These are phyloP conservation scores for Crossocerus cetratus DNA, from an alignment of 2,888 invertebrate genomes.

Conservation along the genomic window DNA sequence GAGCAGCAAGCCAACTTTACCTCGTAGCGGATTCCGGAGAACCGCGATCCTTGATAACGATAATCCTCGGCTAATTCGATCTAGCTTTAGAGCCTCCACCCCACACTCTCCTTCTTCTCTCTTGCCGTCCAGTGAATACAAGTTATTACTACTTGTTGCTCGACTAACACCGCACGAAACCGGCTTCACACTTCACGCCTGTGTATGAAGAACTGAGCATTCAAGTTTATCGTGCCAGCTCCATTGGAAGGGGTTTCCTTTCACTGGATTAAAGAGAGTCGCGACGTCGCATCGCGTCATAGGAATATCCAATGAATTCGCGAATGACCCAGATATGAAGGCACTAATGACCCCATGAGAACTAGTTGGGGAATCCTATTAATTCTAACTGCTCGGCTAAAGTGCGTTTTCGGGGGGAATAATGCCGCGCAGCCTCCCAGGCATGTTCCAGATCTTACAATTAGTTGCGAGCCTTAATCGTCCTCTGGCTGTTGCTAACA, in stretches of 20 bases:
- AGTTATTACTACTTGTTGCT: conserved; percentile 3
- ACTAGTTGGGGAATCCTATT: conserved; percentile 19
- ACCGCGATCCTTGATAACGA: conserved; percentile 4
- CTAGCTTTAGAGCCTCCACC: neutral
- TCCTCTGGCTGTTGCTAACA: neutral
- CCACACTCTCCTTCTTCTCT: neutral
- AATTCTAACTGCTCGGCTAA: conserved; percentile 17
- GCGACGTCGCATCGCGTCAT: neutral
- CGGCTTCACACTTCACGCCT: too few relatives aligned
- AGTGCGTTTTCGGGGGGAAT: conserved; percentile 7
- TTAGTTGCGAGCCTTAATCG: neutral
- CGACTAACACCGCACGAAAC: neutral
- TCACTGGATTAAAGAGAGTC: too few relatives aligned
- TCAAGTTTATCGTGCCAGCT: too few relatives aligned
- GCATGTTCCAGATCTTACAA: neutral
- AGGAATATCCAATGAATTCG: neutral
- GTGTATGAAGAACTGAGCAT: too few relatives aligned
- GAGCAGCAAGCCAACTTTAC: neutral
- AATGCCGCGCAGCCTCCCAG: neutral
- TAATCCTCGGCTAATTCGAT: neutral
- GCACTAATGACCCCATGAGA: too few relatives aligned
- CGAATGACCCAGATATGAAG: too few relatives aligned
- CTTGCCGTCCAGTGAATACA: too few relatives aligned
- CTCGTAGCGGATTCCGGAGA: conserved; percentile 7
- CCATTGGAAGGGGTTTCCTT: too few relatives aligned